A percentile compares a stretch with the other conserved stretches of the same genome.
Evolutionary conservation across 1,140 invertebrate species (phyloP).

Genomic region (Trachymyrmex cornetzi): DNA sequence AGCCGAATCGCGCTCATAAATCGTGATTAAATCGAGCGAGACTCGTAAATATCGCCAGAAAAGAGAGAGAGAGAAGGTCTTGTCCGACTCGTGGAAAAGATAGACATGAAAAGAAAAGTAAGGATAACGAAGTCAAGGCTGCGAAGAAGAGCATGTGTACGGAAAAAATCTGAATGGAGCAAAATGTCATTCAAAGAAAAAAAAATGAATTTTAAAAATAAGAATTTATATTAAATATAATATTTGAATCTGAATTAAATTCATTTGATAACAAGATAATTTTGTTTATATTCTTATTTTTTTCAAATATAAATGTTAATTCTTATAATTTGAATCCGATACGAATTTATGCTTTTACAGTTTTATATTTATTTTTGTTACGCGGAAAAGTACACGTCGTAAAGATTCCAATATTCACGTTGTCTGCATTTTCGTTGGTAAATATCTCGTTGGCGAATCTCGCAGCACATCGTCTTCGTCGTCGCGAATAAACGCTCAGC

Average conservation of each 20-base stretch:
- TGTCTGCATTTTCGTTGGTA: background rate
- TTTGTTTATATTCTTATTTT: background rate
- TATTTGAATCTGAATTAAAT: background rate
- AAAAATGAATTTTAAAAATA: background rate
- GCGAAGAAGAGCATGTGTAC: background rate
- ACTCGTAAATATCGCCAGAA: conserved; percentile 61
- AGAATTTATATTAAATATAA: background rate
- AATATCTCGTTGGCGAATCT: background rate
- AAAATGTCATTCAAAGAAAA: background rate
- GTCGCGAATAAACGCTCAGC: background rate
- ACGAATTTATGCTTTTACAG: background rate
- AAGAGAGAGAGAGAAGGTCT: background rate
- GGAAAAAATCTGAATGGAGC: background rate
- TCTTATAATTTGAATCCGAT: background rate
- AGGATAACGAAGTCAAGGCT: background rate
- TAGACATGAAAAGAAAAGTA: conserved; percentile 7
- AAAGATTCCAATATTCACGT: background rate
- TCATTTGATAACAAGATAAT: background rate
- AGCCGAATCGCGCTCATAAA: conserved; percentile 67
- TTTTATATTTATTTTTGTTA: background rate
- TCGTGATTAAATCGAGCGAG: conserved; percentile 70
- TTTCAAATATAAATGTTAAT: background rate
- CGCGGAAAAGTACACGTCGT: background rate
- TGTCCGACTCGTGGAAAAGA: background rate
- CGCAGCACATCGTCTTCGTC: background rate